Evolutionary conservation across 2,113 vertebrate genomes (phyloP).

Genomic region (Leiothrix lutea): DNA sequence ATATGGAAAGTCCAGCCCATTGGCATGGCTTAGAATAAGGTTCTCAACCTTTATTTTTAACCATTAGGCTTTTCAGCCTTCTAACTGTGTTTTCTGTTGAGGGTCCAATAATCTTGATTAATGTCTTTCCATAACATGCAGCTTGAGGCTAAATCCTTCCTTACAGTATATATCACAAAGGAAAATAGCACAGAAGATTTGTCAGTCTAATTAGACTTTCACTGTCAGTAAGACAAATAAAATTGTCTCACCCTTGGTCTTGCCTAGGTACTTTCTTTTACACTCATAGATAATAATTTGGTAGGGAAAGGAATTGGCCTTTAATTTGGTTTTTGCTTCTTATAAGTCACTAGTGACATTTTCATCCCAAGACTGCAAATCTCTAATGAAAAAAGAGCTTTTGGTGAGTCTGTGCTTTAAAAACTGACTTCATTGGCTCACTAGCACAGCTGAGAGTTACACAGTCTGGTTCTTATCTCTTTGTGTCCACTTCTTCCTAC

Average conservation of each 20-base stretch:
- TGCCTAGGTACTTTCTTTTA: conserved; percentile 54
- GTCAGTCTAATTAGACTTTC: conserved; percentile 77
- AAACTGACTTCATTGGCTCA: neutral
- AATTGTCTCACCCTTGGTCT: conserved; percentile 53
- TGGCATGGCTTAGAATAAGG: neutral
- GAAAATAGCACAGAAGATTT: conserved; percentile 66
- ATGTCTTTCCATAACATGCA: conserved; percentile 59
- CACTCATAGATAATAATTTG: conserved; percentile 58
- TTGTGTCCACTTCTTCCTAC: neutral
- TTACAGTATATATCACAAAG: conserved; percentile 58
- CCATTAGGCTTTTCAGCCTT: conserved; percentile 28
- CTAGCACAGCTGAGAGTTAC: neutral
- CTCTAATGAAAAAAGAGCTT: conserved; percentile 19
- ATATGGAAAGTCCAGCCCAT: neutral
- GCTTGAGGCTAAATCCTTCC: conserved; percentile 60
- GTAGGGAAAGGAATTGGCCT: conserved; percentile 41
- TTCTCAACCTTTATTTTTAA: conserved; percentile 21
- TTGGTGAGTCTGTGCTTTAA: conserved; percentile 22
- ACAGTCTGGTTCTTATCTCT: neutral
- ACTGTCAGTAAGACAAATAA: conserved; percentile 69
- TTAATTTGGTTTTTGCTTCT: conserved; percentile 62
- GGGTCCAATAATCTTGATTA: conserved; percentile 73
- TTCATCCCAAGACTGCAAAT: conserved; percentile 38
- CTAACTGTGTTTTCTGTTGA: conserved; percentile 57
- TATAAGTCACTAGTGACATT: conserved; percentile 62